phyloP scores from a whole-genome alignment of 2,797 vertebrate genomes.

The Artibeus lituratus region DNA sequence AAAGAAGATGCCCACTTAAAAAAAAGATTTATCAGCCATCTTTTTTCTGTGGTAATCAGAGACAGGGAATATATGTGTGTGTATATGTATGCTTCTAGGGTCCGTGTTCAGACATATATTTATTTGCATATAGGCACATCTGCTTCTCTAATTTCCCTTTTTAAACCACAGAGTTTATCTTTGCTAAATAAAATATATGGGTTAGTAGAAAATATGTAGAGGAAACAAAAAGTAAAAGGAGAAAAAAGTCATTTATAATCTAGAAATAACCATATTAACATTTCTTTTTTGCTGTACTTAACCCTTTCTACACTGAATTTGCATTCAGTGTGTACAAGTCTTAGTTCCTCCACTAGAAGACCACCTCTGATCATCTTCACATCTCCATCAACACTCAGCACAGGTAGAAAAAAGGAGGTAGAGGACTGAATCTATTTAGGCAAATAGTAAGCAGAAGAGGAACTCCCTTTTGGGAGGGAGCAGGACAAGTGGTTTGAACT shows the following conservation, averaged over 20 bases:
- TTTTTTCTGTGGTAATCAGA: conserved; percentile 14
- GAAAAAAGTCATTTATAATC: conserved; percentile 42
- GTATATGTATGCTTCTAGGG: background rate
- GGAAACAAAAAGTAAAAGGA: conserved; percentile 43
- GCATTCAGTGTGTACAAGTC: background rate
- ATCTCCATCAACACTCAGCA: background rate
- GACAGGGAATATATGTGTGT: background rate
- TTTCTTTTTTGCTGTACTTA: background rate
- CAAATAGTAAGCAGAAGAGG: background rate
- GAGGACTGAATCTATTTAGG: background rate
- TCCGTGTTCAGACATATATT: background rate
- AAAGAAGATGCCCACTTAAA: background rate
- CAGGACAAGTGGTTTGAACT: background rate
- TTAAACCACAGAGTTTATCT: conserved; percentile 34
- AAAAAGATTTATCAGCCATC: background rate
- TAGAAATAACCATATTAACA: conserved; percentile 32
- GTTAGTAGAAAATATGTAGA: conserved; percentile 28
- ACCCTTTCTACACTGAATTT: background rate
- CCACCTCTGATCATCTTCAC: background rate
- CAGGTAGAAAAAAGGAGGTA: background rate
- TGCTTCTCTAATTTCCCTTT: conserved; percentile 57
- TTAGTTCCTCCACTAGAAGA: background rate
- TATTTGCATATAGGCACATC: conserved; percentile 44
- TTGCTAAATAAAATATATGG: conserved; percentile 56
- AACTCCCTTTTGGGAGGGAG: background rate